Evolutionary conservation across 2,113 vertebrate genomes (phyloP).

Genomic region (Onychostruthus taczanowskii): DNA sequence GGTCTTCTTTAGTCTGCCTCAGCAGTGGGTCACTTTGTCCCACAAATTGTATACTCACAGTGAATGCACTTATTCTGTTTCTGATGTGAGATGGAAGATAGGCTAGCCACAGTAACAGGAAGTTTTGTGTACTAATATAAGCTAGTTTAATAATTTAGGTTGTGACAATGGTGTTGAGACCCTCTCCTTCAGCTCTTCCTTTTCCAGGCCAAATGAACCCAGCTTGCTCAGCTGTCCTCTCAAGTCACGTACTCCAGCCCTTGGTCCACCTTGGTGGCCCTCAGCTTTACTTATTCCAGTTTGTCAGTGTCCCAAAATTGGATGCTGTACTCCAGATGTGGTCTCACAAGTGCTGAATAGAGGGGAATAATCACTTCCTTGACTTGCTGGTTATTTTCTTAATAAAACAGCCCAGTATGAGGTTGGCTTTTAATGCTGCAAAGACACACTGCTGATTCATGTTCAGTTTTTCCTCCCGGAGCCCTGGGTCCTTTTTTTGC

Average conservation of each 20-base stretch:
- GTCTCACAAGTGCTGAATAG: slow-evolving; percentile 50
- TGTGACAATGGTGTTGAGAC: not conserved
- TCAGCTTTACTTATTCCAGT: slow-evolving; percentile 10
- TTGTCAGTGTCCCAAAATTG: slow-evolving; percentile 16
- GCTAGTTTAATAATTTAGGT: not conserved
- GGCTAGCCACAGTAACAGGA: not conserved
- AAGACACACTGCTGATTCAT: not conserved
- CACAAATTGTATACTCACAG: not conserved
- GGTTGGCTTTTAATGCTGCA: slow-evolving; percentile 15
- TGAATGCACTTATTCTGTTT: not conserved
- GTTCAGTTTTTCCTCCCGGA: not conserved
- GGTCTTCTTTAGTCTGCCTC: not conserved
- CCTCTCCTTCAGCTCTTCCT: not conserved
- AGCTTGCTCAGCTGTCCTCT: not conserved
- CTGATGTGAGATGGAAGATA: not conserved
- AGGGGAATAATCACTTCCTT: slow-evolving; percentile 48
- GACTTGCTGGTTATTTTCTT: slow-evolving; percentile 45
- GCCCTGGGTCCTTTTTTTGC: not conserved
- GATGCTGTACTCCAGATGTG: slow-evolving; percentile 44
- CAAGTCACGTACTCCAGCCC: slow-evolving; percentile 12
- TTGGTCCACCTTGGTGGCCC: slow-evolving; percentile 50
- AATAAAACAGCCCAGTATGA: slow-evolving; percentile 58
- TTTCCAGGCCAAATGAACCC: not conserved
- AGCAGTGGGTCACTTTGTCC: slow-evolving; percentile 5
- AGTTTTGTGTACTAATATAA: not conserved